Evolutionary conservation across 1,140 invertebrate genomes (phyloP), one percentile per base, ranked within the genome.

Genomic region (Heterodera schachtii): DNA sequence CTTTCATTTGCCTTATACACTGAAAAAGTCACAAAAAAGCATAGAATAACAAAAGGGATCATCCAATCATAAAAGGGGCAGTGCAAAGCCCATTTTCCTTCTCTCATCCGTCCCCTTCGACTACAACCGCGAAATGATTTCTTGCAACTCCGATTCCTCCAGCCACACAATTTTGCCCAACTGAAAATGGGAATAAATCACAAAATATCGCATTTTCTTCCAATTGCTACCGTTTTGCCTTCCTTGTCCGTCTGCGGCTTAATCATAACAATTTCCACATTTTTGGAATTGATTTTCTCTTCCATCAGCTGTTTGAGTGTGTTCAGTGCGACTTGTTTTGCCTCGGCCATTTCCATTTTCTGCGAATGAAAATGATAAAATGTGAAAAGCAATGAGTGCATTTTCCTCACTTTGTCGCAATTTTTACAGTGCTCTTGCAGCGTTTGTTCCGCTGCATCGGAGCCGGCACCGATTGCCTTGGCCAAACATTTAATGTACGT

Each of bases 281-380:
- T 99, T 57, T 94, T 95, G 47, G 95, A 95, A 84, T 95, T 98
- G 0, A 99, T 91, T 91, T 98, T 99, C 91, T 99, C 98, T 90
- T 99, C 98, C 98, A 99, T 99, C 0, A 99, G 97, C 92, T 99
- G 97, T 90, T 99, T 99, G 2, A 99, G 91, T 88, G 98, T 99
- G 9, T 94, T 96, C 19, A 99, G 91, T 3, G 95, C 94, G 57
- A 94, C 90, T 88, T 96, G 96, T 78, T 95, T 94, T 19, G 97
- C 97, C 92, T 98, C 96, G 82, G 95, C 94, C n/a, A 99, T 90
- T 0, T 94, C 96, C 94, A 99, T 96, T 13, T 95, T 94, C 94
- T 98, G 92, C 57, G 57, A 60, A 60, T 11, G 57, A 11, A 0
- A 46, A 47, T 52, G 6, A 60, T 31, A 60, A 60, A 19, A 60